Conservation (phyloP, 2,113 vertebrate species). For the Hylia prasina region DNA sequence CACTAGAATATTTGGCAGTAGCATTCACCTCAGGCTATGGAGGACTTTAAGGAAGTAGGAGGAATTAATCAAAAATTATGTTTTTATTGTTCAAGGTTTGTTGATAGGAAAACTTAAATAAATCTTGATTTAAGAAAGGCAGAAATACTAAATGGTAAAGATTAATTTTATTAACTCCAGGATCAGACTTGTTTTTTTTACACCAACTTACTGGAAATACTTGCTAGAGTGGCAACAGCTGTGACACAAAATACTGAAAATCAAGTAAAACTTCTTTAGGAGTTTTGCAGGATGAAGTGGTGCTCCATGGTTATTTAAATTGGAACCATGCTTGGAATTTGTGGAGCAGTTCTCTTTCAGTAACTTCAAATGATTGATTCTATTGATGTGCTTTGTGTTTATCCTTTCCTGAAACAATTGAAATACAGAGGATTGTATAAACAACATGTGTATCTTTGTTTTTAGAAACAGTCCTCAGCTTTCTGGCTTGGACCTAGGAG, state of each 20-base stretch:
- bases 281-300: not conserved
- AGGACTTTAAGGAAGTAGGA: not conserved
- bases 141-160: not conserved
- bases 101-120: not conserved
- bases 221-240: not conserved
- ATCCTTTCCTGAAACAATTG: not conserved
- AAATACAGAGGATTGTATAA: not conserved
- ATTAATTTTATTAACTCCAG: not conserved
- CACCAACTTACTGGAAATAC: not conserved
- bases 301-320: not conserved
- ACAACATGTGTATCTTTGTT: not conserved
- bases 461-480: not conserved
- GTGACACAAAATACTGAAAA: not conserved
- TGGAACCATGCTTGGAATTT: not conserved
- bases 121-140: not conserved
- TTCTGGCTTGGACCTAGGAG: not conserved
- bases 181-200: not conserved
- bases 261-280: not conserved
- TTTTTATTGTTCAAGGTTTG: not conserved
- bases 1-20: not conserved
- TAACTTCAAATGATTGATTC: not conserved
- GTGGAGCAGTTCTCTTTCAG: not conserved
- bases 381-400: not conserved
- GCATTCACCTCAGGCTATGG: not conserved
- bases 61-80: not conserved